Evolutionary conservation across 2,888 invertebrate species (phyloP).

Genomic region (Deilephila elpenor): DNA sequence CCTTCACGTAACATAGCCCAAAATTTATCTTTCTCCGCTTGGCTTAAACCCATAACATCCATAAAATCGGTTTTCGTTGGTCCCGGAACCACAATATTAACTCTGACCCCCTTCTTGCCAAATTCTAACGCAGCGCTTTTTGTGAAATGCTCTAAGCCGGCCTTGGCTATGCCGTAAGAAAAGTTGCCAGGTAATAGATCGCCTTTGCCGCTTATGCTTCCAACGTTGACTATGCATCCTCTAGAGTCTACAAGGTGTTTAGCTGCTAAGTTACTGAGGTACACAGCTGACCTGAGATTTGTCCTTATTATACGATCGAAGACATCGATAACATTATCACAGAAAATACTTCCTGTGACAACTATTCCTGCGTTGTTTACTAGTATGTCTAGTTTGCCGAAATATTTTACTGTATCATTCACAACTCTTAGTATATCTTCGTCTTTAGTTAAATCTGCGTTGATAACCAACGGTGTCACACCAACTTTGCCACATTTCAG

Average conservation of each 20-base stretch:
- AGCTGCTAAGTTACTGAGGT: slow-evolving; percentile 45
- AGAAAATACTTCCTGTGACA: slow-evolving; percentile 35
- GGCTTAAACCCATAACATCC: neutral
- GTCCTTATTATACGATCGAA: slow-evolving; percentile 47
- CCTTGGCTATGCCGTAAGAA: slow-evolving; percentile 88
- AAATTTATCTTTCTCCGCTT: neutral
- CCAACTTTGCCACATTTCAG: slow-evolving; percentile 41
- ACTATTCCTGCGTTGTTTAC: slow-evolving; percentile 56
- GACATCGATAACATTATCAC: slow-evolving; percentile 41
- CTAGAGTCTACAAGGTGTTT: slow-evolving; percentile 47
- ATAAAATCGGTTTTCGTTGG: slow-evolving; percentile 80
- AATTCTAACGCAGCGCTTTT: slow-evolving; percentile 88
- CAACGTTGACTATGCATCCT: slow-evolving; percentile 45
- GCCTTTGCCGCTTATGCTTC: slow-evolving; percentile 31
- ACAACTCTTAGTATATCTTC: slow-evolving; percentile 44
- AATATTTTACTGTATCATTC: slow-evolving; percentile 44
- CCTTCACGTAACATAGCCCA: neutral
- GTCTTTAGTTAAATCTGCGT: slow-evolving; percentile 51
- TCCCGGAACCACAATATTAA: slow-evolving; percentile 90
- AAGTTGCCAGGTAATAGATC: slow-evolving; percentile 10
- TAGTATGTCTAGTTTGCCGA: slow-evolving; percentile 53
- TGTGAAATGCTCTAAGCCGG: slow-evolving; percentile 90
- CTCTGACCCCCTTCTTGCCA: slow-evolving; percentile 83
- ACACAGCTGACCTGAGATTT: slow-evolving; percentile 47
- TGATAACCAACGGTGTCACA: slow-evolving; percentile 42